A percentile compares a stretch with the other conserved stretches of the same genome.
Conservation (phyloP, 1,140 invertebrate species). For the Zaprionus africanus region DNA sequence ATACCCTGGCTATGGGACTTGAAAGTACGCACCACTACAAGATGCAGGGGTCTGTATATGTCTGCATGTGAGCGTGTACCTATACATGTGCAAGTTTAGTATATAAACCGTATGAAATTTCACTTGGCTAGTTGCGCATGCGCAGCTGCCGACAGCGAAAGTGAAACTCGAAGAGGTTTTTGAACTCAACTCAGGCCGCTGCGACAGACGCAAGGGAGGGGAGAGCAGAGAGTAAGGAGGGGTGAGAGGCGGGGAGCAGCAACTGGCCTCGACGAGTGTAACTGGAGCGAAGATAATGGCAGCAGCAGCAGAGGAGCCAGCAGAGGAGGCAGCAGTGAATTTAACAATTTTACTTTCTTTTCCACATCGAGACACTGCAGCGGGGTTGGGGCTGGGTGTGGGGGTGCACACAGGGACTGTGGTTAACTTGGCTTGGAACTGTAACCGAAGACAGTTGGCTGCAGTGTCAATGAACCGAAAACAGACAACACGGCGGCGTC, state of each 20-base stretch:
- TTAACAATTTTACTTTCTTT: conserved; percentile 75
- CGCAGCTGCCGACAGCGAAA: conserved; percentile 70
- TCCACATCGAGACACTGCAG: conserved; percentile 37
- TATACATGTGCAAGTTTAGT: not conserved
- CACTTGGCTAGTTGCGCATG: conserved; percentile 59
- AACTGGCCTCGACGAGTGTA: conserved; percentile 45
- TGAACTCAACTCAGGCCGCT: conserved; percentile 59
- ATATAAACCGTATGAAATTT: conserved; percentile 54
- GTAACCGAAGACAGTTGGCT: not conserved
- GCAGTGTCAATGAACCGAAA: conserved; percentile 68
- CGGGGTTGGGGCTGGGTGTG: not conserved
- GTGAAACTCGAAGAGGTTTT: conserved; percentile 76
- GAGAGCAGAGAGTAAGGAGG: not conserved
- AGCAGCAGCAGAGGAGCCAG: conserved; percentile 17
- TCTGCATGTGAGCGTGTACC: not conserved
- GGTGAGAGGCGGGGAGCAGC: not conserved
- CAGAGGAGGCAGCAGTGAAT: conserved; percentile 16
- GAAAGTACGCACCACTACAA: conserved; percentile 4
- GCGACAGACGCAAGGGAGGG: conserved; percentile 9
- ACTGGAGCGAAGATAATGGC: conserved; percentile 76
- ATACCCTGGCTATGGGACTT: conserved; percentile 39
- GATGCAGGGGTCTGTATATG: not conserved
- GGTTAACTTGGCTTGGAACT: not conserved
- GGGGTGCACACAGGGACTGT: not conserved
- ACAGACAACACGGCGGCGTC: conserved; percentile 10